These are phyloP conservation scores for Temnothorax curvispinosus DNA, from an alignment of 1,140 invertebrate species.

Conservation along the genomic window DNA sequence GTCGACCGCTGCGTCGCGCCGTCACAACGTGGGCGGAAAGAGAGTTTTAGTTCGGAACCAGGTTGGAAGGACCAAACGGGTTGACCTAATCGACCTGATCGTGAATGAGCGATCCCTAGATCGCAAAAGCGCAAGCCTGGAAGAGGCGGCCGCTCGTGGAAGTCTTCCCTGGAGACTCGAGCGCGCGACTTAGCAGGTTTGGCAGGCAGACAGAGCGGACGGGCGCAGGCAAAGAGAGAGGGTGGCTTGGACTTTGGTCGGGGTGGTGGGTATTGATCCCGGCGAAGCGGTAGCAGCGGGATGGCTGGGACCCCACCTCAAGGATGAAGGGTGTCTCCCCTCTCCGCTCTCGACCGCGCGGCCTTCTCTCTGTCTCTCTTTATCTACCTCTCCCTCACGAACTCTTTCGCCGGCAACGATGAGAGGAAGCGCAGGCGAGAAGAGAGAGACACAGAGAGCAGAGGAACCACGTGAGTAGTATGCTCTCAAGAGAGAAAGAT, in stretches of 20 bases:
- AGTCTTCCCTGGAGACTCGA: conserved; percentile 64
- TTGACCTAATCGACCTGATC: background rate
- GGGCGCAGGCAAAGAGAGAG: conserved; percentile 75
- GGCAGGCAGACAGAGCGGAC: conserved; percentile 70
- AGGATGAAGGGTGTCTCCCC: conserved; percentile 84
- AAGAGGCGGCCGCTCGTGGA: conserved; percentile 39
- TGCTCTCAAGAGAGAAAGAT: conserved; percentile 67
- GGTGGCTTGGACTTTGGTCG: conserved; percentile 83
- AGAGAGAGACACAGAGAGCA: conserved; percentile 48
- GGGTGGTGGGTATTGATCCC: conserved; percentile 85
- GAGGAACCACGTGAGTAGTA: conserved; percentile 69
- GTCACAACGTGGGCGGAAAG: conserved; percentile 1
- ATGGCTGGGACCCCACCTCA: conserved; percentile 84
- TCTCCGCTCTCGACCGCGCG: conserved; percentile 42
- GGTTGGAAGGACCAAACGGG: background rate
- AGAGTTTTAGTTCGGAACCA: background rate
- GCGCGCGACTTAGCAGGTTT: conserved; percentile 71
- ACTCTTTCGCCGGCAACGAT: conserved; percentile 52
- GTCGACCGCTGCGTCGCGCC: conserved; percentile 6
- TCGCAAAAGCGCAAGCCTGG: conserved; percentile 39
- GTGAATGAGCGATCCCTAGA: conserved; percentile 17
- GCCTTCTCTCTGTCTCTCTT: conserved; percentile 69
- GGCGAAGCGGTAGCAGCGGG: conserved; percentile 81
- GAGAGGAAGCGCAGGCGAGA: conserved; percentile 37
- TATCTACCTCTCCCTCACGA: conserved; percentile 61